Base-by-base conservation (phyloP, 2,888 invertebrate genomes). In the Caenorhabditis becei region DNA sequence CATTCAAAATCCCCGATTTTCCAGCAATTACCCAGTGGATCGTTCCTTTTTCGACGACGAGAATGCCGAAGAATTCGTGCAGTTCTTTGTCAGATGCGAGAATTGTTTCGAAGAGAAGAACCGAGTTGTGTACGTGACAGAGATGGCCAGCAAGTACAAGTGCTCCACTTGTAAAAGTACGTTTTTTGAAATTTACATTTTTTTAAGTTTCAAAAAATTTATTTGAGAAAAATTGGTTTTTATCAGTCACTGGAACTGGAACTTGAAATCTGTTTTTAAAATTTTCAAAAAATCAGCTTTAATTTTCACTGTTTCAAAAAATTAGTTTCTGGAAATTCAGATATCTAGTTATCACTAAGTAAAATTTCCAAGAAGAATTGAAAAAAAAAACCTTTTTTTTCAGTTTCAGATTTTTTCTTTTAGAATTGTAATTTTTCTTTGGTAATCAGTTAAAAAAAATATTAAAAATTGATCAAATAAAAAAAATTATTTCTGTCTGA, bases 11-110 rank as follows among this genome's bases (percentile, higher is more conserved):
- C n/a, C n/a, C n/a, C n/a, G n/a, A 35, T 37, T 59, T 41, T 59
- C 5, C 47, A 61, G 61, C n/a, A 11, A 44, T 10, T 61, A 28
- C 18, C 61, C 61, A 28, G 47, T 61, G 8, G 61, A 61, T 14
- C 61, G 61, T 0, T n/a, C 37, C 8, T 61, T 47, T 28, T 61
- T 61, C 47, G 61, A 61, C 20, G 61, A 61, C 2, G 24, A 44
- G 10, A 26, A 61, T 28, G 28, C 47, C 14, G 28, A 47, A 1
- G 44, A 61, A 24, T 61, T 61, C 11, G 41, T 61, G 2, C 61
- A 61, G n/a, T 61, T 61, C 18, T 44, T 61, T 7, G 1, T n/a
- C 16, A 16, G 47, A n/a, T 61, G 61, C 47, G 5, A 7, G 8
- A n/a, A 47, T 3, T 61, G 61, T 47, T 61, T 61, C 18, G 28